Evolutionary conservation across 2,113 vertebrate genomes (phyloP).

Genomic region (Leiothrix lutea): DNA sequence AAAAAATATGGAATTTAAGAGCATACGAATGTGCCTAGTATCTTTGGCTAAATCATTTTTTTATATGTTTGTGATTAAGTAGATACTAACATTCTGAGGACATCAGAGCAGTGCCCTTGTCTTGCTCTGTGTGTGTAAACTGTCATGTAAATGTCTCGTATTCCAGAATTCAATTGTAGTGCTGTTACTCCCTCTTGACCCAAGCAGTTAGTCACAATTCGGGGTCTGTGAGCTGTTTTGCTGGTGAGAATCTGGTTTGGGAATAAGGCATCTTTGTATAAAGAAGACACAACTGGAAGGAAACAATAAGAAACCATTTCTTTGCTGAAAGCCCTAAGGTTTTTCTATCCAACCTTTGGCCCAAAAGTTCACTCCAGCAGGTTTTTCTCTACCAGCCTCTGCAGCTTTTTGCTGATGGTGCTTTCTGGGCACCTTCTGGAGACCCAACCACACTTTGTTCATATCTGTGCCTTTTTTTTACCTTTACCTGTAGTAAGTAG

Average conservation of each 20-base stretch:
- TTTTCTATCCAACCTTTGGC: neutral
- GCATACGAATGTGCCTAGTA: neutral
- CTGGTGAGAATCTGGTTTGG: neutral
- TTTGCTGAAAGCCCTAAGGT: neutral
- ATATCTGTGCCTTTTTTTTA: neutral
- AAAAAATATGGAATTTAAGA: neutral
- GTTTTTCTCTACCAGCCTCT: neutral
- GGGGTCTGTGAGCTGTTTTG: neutral
- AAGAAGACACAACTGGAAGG: neutral
- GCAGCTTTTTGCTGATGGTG: neutral
- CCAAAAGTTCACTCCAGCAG: neutral
- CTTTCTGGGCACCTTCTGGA: neutral
- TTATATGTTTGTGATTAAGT: neutral
- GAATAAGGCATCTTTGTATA: neutral
- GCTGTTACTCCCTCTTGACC: neutral
- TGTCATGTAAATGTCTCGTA: neutral
- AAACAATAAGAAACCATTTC: neutral
- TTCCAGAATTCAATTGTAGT: neutral
- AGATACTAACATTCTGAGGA: neutral
- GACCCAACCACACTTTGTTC: neutral
- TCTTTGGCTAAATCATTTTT: neutral
- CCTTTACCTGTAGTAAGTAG: neutral
- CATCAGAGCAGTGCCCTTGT: neutral
- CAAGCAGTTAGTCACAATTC: neutral
- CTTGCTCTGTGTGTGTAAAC: neutral